Evolutionary conservation across 2,797 vertebrate genomes (phyloP).

Genomic region (Pseudomugil tenellus): DNA sequence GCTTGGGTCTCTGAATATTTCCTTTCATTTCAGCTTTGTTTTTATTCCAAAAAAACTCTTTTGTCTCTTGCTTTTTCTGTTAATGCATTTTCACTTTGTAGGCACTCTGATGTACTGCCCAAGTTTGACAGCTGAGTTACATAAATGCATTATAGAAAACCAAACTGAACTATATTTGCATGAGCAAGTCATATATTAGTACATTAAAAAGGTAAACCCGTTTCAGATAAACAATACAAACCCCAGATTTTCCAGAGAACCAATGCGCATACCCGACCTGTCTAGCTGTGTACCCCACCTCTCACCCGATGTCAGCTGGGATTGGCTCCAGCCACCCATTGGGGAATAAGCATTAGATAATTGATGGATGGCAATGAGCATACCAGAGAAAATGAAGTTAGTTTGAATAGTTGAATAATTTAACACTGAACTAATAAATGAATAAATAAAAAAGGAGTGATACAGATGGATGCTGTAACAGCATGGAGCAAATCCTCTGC

Average conservation of each 20-base stretch:
- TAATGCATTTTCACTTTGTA: slow-evolving; percentile 17
- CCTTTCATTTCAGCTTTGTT: slow-evolving; percentile 35
- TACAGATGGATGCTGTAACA: slow-evolving; percentile 10
- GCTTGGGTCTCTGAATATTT: slow-evolving; percentile 41
- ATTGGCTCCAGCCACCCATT: too few species aligned
- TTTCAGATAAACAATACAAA: neutral
- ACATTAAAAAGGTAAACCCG: neutral
- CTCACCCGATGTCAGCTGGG: too few species aligned
- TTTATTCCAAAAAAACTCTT: slow-evolving; percentile 4
- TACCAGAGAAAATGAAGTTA: slow-evolving; percentile 9
- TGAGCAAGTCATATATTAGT: neutral
- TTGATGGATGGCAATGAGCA: too few species aligned
- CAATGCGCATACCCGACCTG: too few species aligned
- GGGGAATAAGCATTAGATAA: too few species aligned
- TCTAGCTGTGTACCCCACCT: too few species aligned
- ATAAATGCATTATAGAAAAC: neutral
- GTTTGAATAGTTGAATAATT: slow-evolving; percentile 19
- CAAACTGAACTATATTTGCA: neutral
- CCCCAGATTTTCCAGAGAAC: slow-evolving; percentile 19
- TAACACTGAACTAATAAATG: slow-evolving; percentile 2
- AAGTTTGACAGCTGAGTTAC: slow-evolving; percentile 1
- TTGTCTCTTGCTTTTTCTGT: slow-evolving; percentile 12
- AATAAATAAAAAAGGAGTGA: slow-evolving; percentile 4
- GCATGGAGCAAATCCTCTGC: slow-evolving; percentile 2
- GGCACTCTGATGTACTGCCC: neutral